phyloP scores from a whole-genome alignment of 2,113 vertebrate species.

The Indicator indicator region DNA sequence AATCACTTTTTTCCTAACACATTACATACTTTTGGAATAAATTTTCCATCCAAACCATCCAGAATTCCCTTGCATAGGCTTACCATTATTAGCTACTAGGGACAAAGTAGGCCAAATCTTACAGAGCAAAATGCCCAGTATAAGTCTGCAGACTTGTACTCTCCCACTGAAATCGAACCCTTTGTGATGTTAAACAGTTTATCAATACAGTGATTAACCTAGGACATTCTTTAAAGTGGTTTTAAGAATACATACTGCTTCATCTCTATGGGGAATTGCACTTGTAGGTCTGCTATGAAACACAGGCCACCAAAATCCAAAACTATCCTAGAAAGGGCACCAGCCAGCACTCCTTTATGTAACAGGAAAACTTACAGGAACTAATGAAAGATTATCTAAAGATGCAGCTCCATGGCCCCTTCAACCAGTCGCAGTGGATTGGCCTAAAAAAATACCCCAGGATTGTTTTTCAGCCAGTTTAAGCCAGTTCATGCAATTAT shows the following conservation, averaged over 20 bases:
- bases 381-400: not conserved
- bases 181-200: not conserved
- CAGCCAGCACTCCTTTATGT: not conserved
- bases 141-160: not conserved
- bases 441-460: not conserved
- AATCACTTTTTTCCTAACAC: not conserved
- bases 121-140: not conserved
- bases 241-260: not conserved
- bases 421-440: not conserved
- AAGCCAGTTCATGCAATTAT: not conserved
- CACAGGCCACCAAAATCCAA: not conserved
- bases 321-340: not conserved
- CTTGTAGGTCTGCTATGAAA: not conserved
- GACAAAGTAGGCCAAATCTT: not conserved
- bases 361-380: not conserved
- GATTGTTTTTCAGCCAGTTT: conserved; percentile 12
- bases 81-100: not conserved
- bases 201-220: not conserved
- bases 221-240: not conserved
- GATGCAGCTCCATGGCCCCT: not conserved
- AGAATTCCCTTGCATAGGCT: not conserved
- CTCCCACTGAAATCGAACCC: not conserved
- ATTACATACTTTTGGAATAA: not conserved
- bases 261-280: not conserved
- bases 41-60: not conserved